A percentile compares a stretch with the other conserved stretches of the same genome.
Evolutionary conservation across 2,797 vertebrate genomes (phyloP).

Genomic region (Diplodus puntazzo): DNA sequence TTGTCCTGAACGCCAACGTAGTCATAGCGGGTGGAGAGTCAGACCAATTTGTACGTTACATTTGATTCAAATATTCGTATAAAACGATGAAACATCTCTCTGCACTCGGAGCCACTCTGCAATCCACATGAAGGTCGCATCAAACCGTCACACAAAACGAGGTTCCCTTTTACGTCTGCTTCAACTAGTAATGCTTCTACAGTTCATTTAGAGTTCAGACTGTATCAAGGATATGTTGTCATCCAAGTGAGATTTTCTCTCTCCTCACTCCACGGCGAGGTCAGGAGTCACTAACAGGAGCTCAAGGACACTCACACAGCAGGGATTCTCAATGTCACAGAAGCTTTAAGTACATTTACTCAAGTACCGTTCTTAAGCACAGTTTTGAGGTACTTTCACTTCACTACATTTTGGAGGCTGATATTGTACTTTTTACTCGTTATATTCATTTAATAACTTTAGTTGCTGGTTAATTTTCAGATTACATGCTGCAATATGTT

Average conservation of each 20-base stretch:
- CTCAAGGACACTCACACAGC: background rate
- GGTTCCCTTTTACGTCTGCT: background rate
- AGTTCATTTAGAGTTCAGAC: background rate
- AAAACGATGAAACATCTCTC: background rate
- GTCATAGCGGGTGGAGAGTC: background rate
- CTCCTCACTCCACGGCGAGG: background rate
- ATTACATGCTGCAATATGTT: too few relatives aligned
- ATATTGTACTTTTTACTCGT: too few relatives aligned
- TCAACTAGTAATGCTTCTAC: background rate
- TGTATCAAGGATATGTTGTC: background rate
- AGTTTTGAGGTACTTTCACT: too few relatives aligned
- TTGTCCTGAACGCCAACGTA: background rate
- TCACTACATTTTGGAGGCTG: too few relatives aligned
- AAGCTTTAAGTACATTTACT: too few relatives aligned
- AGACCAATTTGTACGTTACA: background rate
- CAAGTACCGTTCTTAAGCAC: too few relatives aligned
- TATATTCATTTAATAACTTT: too few relatives aligned
- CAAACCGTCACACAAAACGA: background rate
- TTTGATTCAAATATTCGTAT: background rate
- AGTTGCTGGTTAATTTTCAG: too few relatives aligned
- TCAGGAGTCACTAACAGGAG: background rate
- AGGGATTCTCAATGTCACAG: background rate
- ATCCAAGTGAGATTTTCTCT: background rate
- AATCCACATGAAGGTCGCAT: background rate
- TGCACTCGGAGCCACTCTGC: background rate